phyloP scores from a whole-genome alignment of 2,113 vertebrate species.

The Poeciliopsis prolifica region DNA sequence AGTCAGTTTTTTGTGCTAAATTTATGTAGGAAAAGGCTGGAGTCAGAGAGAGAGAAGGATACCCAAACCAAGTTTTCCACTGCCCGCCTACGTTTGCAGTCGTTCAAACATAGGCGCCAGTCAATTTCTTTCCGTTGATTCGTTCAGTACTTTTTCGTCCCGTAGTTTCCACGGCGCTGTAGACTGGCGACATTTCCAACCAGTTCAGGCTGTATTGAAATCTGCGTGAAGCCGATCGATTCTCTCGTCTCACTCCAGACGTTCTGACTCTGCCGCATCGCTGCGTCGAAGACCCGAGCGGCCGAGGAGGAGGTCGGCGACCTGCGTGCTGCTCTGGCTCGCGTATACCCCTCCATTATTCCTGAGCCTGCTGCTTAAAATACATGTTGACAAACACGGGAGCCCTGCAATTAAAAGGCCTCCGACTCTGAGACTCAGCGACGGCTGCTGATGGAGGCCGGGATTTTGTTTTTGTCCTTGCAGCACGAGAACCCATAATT shows the following conservation, averaged over 20 bases:
- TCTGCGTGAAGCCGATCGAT: neutral
- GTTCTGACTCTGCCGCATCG: slow-evolving; percentile 9
- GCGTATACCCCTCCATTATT: slow-evolving; percentile 42
- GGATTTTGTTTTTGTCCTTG: slow-evolving; percentile 43
- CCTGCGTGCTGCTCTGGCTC: slow-evolving; percentile 5
- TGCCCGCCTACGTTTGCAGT: too few species aligned
- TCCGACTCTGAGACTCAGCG: slow-evolving; percentile 23
- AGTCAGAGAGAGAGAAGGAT: too few species aligned
- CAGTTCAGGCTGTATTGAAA: neutral
- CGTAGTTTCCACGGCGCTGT: too few species aligned
- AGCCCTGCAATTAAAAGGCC: slow-evolving; percentile 64
- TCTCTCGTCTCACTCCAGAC: slow-evolving; percentile 25
- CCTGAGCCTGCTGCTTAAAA: slow-evolving; percentile 50
- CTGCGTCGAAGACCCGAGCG: neutral
- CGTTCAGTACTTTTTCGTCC: too few species aligned
- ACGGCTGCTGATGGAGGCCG: slow-evolving; percentile 41
- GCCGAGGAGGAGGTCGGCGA: neutral
- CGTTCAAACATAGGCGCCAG: too few species aligned
- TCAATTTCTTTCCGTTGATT: too few species aligned
- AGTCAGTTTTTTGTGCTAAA: neutral
- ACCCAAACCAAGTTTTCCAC: too few species aligned
- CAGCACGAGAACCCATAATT: slow-evolving; percentile 62
- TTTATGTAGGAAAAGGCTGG: neutral
- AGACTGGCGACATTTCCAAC: neutral
- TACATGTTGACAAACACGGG: slow-evolving; percentile 67